phyloP scores from a whole-genome alignment of 2,797 vertebrate genomes.

The Periparus ater region DNA sequence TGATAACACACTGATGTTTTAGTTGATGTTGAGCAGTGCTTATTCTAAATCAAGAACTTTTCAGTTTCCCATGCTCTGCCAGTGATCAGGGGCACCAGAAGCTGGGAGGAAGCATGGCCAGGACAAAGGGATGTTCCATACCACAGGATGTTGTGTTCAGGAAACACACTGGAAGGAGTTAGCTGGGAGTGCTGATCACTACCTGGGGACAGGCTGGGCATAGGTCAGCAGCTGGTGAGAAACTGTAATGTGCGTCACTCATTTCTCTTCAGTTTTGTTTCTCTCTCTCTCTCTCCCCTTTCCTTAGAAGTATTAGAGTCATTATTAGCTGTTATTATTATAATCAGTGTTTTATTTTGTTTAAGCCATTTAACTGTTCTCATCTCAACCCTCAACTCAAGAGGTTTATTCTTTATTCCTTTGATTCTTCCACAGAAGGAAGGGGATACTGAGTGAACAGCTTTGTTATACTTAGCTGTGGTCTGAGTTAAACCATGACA shows the following conservation, averaged over 20 bases:
- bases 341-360: background rate
- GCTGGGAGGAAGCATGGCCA: background rate
- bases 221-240: background rate
- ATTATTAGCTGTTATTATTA: background rate
- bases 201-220: background rate
- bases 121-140: background rate
- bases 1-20: background rate
- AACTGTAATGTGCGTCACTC: background rate
- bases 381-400: background rate
- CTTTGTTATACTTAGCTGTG: background rate
- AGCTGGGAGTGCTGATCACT: background rate
- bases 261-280: background rate
- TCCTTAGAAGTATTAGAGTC: background rate
- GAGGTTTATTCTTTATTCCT: background rate
- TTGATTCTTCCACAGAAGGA: background rate
- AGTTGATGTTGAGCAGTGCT: background rate
- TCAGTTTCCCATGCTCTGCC: background rate
- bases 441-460: background rate
- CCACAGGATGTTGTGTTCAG: background rate
- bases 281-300: background rate
- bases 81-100: background rate
- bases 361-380: background rate
- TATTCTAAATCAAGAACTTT: background rate
- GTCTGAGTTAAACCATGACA: background rate
- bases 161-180: background rate